phyloP scores from a whole-genome alignment of 2,888 invertebrate genomes.

The Hetaerina titia region DNA sequence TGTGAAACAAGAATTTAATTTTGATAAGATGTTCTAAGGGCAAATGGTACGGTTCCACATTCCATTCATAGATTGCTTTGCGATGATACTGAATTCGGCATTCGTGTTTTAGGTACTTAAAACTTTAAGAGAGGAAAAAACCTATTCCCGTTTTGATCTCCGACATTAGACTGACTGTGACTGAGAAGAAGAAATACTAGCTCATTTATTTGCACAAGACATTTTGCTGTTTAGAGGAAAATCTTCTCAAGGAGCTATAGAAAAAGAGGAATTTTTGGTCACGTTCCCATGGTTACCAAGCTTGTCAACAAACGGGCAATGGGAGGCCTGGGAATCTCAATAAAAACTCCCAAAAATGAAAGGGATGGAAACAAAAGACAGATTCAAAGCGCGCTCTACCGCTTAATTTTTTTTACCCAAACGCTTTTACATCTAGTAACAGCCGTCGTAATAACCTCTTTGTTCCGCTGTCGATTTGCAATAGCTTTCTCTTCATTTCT shows the following conservation, averaged over 20 bases:
- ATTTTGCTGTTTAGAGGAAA: background rate
- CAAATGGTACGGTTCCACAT: too few species aligned
- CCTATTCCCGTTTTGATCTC: background rate
- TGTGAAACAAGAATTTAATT: too few species aligned
- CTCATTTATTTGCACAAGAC: background rate
- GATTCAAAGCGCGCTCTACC: background rate
- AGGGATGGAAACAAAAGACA: background rate
- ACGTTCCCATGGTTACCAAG: background rate
- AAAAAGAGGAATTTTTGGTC: background rate
- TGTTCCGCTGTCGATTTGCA: too few species aligned
- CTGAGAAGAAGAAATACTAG: background rate
- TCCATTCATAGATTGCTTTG: too few species aligned
- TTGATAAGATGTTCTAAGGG: too few species aligned
- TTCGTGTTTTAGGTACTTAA: background rate
- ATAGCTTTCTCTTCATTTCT: too few species aligned
- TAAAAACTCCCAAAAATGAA: background rate
- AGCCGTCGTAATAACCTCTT: too few species aligned
- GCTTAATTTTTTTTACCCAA: background rate
- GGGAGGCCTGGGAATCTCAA: background rate
- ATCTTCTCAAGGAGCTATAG: background rate
- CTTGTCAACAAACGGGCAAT: background rate
- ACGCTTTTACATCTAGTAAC: background rate
- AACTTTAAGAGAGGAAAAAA: background rate
- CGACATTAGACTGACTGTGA: background rate
- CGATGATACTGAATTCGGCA: too few species aligned